phyloP scores from a whole-genome alignment of 1,140 invertebrate genomes.

The Meteorus sp. region DNA sequence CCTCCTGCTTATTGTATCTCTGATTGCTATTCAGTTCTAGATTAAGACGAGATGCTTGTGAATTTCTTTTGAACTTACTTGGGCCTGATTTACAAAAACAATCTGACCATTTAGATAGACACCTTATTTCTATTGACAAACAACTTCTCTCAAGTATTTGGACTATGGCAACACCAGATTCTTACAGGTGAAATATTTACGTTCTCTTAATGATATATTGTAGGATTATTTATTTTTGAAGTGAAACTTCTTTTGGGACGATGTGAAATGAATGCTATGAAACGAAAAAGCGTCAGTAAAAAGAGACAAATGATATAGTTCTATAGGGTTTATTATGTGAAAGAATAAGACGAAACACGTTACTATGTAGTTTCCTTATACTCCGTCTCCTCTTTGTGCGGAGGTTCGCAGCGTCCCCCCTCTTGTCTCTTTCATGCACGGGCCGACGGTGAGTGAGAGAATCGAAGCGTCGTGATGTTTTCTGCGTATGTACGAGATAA shows the following conservation, averaged over 20 bases:
- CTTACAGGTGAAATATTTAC: constrained; percentile 9
- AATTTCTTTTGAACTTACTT: constrained; percentile 8
- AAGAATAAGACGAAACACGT: too few relatives aligned
- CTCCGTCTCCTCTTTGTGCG: too few relatives aligned
- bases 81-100: constrained; percentile 1
- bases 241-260: not conserved
- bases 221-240: not conserved
- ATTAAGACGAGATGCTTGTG: constrained; percentile 2
- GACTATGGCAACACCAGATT: constrained; percentile 11
- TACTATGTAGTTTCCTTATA: too few relatives aligned
- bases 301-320: too few relatives aligned
- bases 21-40: not conserved
- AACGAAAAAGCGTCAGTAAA: constrained; percentile 19
- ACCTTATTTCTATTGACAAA: constrained; percentile 4
- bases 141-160: constrained; percentile 4
- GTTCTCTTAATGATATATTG: not conserved
- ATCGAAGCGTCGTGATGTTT: too few relatives aligned
- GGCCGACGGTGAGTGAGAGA: too few relatives aligned
- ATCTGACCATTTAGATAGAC: not conserved
- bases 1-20: too few relatives aligned
- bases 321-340: too few relatives aligned
- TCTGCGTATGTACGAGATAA: too few relatives aligned
- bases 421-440: too few relatives aligned
- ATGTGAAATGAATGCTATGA: constrained; percentile 3
- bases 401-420: too few relatives aligned